Evolutionary conservation across 2,113 vertebrate species (phyloP).

Genomic region (Siniperca chuatsi): DNA sequence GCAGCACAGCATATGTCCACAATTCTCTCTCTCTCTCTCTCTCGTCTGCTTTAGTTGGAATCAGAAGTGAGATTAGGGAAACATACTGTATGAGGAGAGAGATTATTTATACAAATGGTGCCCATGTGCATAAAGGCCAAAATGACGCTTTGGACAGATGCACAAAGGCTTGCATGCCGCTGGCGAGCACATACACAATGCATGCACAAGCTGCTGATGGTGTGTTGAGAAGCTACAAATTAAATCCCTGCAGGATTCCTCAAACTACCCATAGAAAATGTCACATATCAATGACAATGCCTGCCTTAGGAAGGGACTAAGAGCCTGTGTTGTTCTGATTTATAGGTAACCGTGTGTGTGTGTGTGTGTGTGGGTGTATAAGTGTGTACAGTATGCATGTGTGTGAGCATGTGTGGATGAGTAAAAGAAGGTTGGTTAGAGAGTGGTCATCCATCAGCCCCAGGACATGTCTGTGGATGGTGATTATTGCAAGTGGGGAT

Average conservation of each 20-base stretch:
- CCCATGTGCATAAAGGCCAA: constrained; percentile 29
- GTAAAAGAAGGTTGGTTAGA: constrained; percentile 45
- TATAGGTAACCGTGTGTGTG: constrained; percentile 15
- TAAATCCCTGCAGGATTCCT: constrained; percentile 41
- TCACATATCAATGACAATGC: constrained; percentile 64
- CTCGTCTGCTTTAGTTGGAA: not conserved
- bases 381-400: constrained; percentile 20
- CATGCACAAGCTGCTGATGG: constrained; percentile 11
- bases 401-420: constrained; percentile 29
- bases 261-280: constrained; percentile 45
- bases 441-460: constrained; percentile 71
- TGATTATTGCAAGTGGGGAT: constrained; percentile 59
- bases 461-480: constrained; percentile 64
- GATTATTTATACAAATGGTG: constrained; percentile 31
- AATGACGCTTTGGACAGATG: not conserved
- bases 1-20: not conserved
- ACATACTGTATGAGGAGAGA: not conserved
- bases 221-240: constrained; percentile 31
- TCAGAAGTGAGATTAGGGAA: constrained; percentile 1
- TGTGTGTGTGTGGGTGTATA: constrained; percentile 23
- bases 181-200: constrained; percentile 12
- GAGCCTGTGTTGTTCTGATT: constrained; percentile 31
- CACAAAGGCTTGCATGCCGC: constrained; percentile 13
- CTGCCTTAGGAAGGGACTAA: constrained; percentile 33
- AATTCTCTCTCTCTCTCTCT: not conserved